Conservation (phyloP, 2,113 vertebrate genomes). For the Cottus gobio region DNA sequence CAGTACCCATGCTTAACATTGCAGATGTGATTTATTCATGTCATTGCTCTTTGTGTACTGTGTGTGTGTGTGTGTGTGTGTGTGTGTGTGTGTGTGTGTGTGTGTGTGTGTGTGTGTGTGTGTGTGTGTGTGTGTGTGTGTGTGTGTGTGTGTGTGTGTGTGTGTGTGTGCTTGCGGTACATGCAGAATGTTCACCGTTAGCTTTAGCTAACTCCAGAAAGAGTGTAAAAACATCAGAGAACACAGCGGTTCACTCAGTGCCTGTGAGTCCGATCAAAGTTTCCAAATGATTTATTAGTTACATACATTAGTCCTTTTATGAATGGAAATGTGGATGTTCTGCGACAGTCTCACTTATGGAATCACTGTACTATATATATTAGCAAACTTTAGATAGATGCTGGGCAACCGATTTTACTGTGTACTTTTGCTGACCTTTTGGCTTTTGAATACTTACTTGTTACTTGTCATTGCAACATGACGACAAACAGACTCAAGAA, state of each 20-base stretch:
- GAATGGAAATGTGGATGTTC: not conserved
- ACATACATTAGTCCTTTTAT: too few species aligned
- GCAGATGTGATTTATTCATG: slow-evolving; percentile 27
- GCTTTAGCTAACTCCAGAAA: slow-evolving; percentile 17
- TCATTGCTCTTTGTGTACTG: not conserved
- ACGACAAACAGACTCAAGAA: not conserved
- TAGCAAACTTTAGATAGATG: not conserved
- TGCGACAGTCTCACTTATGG: not conserved
- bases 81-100: not conserved
- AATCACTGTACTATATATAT: not conserved
- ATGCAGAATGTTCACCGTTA: slow-evolving; percentile 19
- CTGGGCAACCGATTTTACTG: not conserved
- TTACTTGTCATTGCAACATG: not conserved
- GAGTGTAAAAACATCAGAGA: not conserved
- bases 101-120: not conserved
- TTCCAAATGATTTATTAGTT: not conserved
- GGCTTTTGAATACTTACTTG: not conserved
- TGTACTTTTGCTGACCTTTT: not conserved
- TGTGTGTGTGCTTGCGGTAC: slow-evolving; percentile 8
- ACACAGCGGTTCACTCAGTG: not conserved
- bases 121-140: not conserved
- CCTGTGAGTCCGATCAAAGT: not conserved
- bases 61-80: not conserved
- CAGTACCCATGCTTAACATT: slow-evolving; percentile 9
- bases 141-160: not conserved